Percentiles rank a stretch among this genome's conserved stretches.
Conservation (phyloP, 2,113 vertebrate species). For the Mola mola region DNA sequence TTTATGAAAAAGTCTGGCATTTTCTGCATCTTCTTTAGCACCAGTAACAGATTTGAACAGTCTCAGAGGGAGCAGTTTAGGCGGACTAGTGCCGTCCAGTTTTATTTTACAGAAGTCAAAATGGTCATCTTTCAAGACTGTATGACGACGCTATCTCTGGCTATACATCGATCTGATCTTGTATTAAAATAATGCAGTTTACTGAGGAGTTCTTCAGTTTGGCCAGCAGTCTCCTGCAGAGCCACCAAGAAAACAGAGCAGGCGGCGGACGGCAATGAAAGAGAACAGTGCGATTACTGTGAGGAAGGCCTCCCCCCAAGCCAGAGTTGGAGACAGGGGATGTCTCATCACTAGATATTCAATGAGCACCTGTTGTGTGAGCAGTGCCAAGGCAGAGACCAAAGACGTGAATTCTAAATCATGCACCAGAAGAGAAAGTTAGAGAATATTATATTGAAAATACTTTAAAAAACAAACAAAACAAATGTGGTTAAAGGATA, state of each 20-base stretch:
- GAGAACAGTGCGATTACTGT: constrained; percentile 69
- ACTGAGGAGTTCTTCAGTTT: constrained; percentile 19
- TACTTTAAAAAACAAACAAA: too few species aligned
- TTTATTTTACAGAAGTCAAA: constrained; percentile 15
- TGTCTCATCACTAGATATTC: constrained; percentile 71
- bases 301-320: constrained; percentile 17
- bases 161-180: constrained; percentile 26
- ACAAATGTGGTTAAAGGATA: too few species aligned
- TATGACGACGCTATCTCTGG: not conserved
- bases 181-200: constrained; percentile 27
- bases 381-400: constrained; percentile 64
- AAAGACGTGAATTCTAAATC: constrained; percentile 65
- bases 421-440: constrained; percentile 9
- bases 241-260: constrained; percentile 36
- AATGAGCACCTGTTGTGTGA: constrained; percentile 73
- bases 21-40: too few species aligned
- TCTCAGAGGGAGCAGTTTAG: constrained; percentile 3
- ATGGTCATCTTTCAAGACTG: not conserved
- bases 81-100: constrained; percentile 1
- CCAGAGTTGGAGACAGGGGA: constrained; percentile 63
- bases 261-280: constrained; percentile 57
- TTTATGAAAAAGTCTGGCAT: too few species aligned
- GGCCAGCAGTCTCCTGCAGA: constrained; percentile 48
- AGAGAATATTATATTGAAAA: not conserved
- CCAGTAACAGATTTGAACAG: not conserved